phyloP scores from a whole-genome alignment of 2,888 invertebrate species.

The Leucoma salicis region DNA sequence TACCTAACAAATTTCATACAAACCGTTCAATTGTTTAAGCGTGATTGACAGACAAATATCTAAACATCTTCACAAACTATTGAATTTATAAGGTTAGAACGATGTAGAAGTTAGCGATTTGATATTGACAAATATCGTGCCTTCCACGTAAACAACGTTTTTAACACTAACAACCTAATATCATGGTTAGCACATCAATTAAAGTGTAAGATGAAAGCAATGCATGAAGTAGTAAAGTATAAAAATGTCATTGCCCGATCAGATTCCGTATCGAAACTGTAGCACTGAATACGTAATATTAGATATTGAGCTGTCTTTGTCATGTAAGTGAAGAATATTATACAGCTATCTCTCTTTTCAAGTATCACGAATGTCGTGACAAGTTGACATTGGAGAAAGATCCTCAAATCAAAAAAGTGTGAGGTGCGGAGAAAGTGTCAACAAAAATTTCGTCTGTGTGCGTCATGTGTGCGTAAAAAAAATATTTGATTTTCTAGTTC shows the following conservation, averaged over 20 bases:
- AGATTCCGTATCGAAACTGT: slow-evolving; percentile 43
- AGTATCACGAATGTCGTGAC: slow-evolving; percentile 35
- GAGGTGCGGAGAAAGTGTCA: slow-evolving; percentile 66
- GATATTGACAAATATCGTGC: too few species aligned
- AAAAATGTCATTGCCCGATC: slow-evolving; percentile 50
- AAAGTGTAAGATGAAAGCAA: slow-evolving; percentile 51
- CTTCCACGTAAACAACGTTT: too few species aligned
- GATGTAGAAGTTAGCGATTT: too few species aligned
- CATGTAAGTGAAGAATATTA: slow-evolving; percentile 20
- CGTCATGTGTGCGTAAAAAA: slow-evolving; percentile 43
- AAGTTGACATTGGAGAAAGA: slow-evolving; percentile 43
- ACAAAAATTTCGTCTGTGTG: slow-evolving; percentile 45
- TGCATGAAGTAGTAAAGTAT: slow-evolving; percentile 34
- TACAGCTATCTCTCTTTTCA: slow-evolving; percentile 32
- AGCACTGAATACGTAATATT: slow-evolving; percentile 31
- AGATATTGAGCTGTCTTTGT: slow-evolving; percentile 18
- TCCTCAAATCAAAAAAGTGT: slow-evolving; percentile 51
- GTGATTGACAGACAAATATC: too few species aligned
- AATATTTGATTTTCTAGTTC: slow-evolving; percentile 33
- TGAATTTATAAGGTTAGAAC: too few species aligned
- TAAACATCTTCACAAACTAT: too few species aligned
- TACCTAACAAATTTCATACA: too few species aligned
- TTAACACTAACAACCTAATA: slow-evolving; percentile 12
- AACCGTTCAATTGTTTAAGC: too few species aligned
- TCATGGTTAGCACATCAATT: neutral